These are phyloP conservation scores for Brachionus rotundiformis DNA, from an alignment of 1,140 invertebrate genomes.

Conservation along the genomic window DNA sequence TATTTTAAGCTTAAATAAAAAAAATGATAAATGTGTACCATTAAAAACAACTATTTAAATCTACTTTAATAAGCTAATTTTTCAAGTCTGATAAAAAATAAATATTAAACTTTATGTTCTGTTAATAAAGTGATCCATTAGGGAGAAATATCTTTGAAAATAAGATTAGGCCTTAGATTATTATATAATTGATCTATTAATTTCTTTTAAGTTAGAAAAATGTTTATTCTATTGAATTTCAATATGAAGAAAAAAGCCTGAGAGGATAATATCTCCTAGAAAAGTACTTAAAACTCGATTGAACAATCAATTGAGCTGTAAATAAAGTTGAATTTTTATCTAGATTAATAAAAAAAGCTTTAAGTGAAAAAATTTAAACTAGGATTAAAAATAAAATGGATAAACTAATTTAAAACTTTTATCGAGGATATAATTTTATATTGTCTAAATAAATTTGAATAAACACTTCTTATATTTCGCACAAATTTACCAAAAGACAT, in stretches of 20 bases:
- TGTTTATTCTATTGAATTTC: conserved; percentile 4
- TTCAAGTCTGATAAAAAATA: not conserved
- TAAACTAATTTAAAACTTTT: not conserved
- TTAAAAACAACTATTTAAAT: not conserved
- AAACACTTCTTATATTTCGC: conserved; percentile 1
- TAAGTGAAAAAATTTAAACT: conserved; percentile 6
- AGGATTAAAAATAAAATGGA: conserved; percentile 1
- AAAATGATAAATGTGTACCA: too few species aligned
- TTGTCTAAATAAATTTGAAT: not conserved
- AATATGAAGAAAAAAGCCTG: not conserved
- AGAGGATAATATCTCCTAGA: not conserved
- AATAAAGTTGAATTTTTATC: not conserved
- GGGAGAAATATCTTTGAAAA: not conserved
- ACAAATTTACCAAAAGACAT: not conserved
- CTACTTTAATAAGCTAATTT: not conserved
- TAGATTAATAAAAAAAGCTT: not conserved
- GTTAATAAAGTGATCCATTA: too few species aligned
- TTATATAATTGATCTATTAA: not conserved
- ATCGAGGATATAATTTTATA: not conserved
- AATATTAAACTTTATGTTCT: too few species aligned
- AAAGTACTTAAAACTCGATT: conserved; percentile 11
- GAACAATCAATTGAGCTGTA: conserved; percentile 37
- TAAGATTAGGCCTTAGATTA: not conserved
- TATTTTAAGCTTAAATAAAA: too few species aligned
- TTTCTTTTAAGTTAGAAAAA: not conserved